Base-by-base conservation (phyloP, 2,113 vertebrate genomes). In the Clarias macrocephalus region DNA sequence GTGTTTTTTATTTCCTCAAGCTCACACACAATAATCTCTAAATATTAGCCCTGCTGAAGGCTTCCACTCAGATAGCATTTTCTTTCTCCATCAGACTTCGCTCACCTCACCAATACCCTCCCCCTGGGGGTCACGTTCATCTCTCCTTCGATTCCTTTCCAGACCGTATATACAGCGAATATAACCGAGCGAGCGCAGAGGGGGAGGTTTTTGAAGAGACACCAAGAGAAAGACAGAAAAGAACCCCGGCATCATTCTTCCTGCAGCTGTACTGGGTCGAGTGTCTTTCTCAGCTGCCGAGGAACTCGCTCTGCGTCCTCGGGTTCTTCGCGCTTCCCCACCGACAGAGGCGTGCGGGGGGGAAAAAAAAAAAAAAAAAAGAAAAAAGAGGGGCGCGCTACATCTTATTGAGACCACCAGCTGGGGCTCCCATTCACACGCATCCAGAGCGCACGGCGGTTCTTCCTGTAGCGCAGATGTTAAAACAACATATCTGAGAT, bases 391-490 rank as follows among this genome's bases (percentile, higher is more conserved):
- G n/a, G n/a, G n/a, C n/a, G n/a, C 62, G 28, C 76, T 66, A 76
- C 85, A 76, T 88, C 88, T 86, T 91, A 89, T 86, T 88, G 82
- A 80, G 88, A 85, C 89, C 82, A 87, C 92, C 92, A 93, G 92
- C 92, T 93, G 92, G 90, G 88, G 81, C 88, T 79, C 30, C 86
- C 82, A 90, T 92, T 91, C 90, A 92, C 80, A 88, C 57, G 18
- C 56, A 80, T 80, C 33, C 56, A 60, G 18, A 18, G 18, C 86
- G 80, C 88, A 68, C 65, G 37, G 65, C 77, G 84, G 56, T 89
- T n/a, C 90, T 92, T 92, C 92, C 93, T 90, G 91, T 90, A 89
- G 91, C 80, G 88, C 92, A 93, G 92, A 93, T 92, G 91, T 91
- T 93, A 90, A 91, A 91, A 92, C 88, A 90, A 92, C 89, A 89